phyloP scores from a whole-genome alignment of 2,113 vertebrate genomes.

The Oostethus manadensis region DNA sequence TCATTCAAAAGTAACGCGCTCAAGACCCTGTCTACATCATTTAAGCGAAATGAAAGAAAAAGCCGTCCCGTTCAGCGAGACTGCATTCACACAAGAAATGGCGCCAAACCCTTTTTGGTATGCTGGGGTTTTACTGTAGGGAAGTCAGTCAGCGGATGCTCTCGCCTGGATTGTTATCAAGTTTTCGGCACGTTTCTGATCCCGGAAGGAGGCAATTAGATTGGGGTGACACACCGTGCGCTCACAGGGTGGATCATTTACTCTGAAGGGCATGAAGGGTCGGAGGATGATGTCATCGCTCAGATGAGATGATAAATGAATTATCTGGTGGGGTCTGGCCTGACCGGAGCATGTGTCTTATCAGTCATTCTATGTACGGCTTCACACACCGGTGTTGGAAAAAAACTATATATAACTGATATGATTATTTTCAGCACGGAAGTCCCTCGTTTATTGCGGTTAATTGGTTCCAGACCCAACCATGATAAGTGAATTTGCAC shows the following conservation, averaged over 20 bases:
- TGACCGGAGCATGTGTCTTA: background rate
- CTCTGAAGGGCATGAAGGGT: constrained; percentile 41
- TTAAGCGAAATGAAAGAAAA: constrained; percentile 23
- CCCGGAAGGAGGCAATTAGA: constrained; percentile 19
- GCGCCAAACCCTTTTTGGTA: background rate
- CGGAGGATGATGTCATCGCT: constrained; percentile 53
- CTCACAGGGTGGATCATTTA: constrained; percentile 57
- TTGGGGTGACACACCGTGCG: constrained; percentile 38
- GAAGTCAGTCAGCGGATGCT: constrained; percentile 14
- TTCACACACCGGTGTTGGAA: too few relatives aligned
- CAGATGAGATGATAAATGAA: constrained; percentile 28
- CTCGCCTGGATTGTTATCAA: constrained; percentile 26
- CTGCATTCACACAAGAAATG: constrained; percentile 20
- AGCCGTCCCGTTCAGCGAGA: background rate
- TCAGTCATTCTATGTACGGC: background rate
- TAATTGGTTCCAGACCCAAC: too few relatives aligned
- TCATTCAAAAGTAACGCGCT: constrained; percentile 29
- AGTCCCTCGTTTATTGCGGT: too few relatives aligned
- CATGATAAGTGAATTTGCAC: too few relatives aligned
- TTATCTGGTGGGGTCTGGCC: background rate
- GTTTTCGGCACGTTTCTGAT: constrained; percentile 8
- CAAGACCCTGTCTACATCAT: constrained; percentile 27
- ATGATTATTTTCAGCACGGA: too few relatives aligned
- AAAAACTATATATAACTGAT: too few relatives aligned
- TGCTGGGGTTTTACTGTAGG: background rate